These are phyloP conservation scores for Ondatra zibethicus DNA, from an alignment of 2,113 vertebrate species.

Conservation along the genomic window DNA sequence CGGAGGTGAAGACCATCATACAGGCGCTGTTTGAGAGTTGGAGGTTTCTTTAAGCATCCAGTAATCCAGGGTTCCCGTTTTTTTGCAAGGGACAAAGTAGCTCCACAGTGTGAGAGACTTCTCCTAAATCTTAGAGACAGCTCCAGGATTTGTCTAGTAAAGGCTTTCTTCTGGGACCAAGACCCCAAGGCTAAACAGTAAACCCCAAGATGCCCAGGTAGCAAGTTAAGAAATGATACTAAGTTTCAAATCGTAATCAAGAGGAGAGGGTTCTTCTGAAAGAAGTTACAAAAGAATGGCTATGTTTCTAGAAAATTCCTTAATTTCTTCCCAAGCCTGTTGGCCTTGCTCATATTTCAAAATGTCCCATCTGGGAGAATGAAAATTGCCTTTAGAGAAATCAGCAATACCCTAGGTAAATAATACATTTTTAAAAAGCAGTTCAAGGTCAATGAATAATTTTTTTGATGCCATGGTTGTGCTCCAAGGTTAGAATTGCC, in stretches of 20 bases:
- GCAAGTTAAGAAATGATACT: neutral
- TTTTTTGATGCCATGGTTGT: neutral
- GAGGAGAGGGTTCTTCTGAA: neutral
- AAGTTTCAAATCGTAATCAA: neutral
- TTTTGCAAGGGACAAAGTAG: neutral
- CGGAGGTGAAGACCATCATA: neutral
- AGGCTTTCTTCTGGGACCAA: neutral
- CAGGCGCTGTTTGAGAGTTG: neutral
- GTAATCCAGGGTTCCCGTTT: neutral
- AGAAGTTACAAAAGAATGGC: neutral
- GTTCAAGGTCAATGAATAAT: neutral
- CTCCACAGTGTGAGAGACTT: neutral
- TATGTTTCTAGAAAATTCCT: conserved; percentile 16
- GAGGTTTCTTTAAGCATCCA: neutral
- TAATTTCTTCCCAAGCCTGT: conserved; percentile 26
- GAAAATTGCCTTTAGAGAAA: conserved; percentile 47
- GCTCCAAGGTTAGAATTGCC: conserved; percentile 9
- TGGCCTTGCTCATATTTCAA: conserved; percentile 47
- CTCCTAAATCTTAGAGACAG: neutral
- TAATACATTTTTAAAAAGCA: neutral
- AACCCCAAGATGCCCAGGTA: neutral
- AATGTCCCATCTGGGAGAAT: conserved; percentile 40
- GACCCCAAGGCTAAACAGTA: neutral
- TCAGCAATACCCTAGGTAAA: conserved; percentile 17
- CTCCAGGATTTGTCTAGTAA: neutral